Evolutionary conservation across 2,113 vertebrate genomes (phyloP).

Genomic region (Eulemur rufifrons): DNA sequence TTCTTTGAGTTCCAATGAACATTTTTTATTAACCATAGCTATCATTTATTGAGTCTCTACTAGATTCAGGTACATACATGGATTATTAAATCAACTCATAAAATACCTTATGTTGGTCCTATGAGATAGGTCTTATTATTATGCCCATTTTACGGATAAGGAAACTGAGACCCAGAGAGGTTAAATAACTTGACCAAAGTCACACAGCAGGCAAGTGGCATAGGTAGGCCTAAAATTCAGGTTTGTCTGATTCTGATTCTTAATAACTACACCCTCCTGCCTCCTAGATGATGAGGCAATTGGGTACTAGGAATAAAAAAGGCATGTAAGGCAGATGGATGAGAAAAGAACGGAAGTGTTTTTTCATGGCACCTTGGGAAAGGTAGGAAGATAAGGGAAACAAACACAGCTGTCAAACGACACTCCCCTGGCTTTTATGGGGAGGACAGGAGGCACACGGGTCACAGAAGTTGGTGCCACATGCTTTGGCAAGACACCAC

Average conservation of each 20-base stretch:
- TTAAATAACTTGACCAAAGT: neutral
- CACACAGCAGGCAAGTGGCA: neutral
- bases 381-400: neutral
- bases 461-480: neutral
- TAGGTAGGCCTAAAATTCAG: neutral
- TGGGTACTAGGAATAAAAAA: neutral
- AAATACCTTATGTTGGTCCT: neutral
- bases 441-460: neutral
- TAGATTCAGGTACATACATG: neutral
- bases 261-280: neutral
- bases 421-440: neutral
- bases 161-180: neutral
- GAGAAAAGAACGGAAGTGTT: neutral
- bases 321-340: neutral
- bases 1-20: neutral
- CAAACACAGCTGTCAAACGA: neutral
- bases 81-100: neutral
- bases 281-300: neutral
- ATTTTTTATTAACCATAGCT: neutral
- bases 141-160: neutral
- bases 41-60: neutral
- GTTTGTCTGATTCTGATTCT: neutral
- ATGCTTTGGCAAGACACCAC: neutral
- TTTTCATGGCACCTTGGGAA: neutral
- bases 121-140: neutral